Conservation (phyloP, 2,113 vertebrate genomes). For the human (Homo sapiens) region GRCh38 chr3:41675501-41676000, state of each 20-base stretch:
- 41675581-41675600: too few species aligned
- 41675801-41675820: not conserved
- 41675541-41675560: too few species aligned
- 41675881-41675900: not conserved
- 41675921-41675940: not conserved
- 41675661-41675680: not conserved
- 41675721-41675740: not conserved
- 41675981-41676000: too few species aligned
- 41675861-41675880: not conserved
- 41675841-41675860: not conserved
- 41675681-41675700: not conserved
- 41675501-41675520: too few species aligned
- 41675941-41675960: not conserved
- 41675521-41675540: too few species aligned
- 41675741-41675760: rapidly evolving
- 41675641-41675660: not conserved
- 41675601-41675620: not conserved
- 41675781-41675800: not conserved
- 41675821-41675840: not conserved
- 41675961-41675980: not conserved
- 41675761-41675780: not conserved
- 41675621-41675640: not conserved
- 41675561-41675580: too few species aligned
- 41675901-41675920: not conserved
- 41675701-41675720: not conserved